Conservation (phyloP, 37 sponge, comb jelly and placozoan genomes). For the Lycopodina hypogea region DNA sequence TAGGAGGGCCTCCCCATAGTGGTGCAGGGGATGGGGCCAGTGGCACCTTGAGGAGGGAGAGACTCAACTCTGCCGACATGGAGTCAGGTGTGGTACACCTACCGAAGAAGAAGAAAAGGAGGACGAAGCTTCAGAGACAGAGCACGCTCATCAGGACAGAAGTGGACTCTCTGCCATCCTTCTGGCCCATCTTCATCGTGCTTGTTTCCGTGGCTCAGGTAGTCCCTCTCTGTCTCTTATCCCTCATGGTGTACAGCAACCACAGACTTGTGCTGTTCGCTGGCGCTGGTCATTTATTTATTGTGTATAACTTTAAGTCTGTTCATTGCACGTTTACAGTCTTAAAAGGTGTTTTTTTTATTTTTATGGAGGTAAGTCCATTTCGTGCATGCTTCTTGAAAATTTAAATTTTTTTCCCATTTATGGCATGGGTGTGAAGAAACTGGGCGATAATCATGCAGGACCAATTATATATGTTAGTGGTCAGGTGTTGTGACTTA, state of each 20-base stretch:
- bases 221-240: no score
- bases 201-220: slow-evolving; percentile 73
- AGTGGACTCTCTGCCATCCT: slow-evolving; percentile 86
- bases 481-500: no score
- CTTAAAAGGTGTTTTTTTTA: no score
- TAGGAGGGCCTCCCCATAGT: background rate
- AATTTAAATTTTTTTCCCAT: no score
- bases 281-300: no score
- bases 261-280: background rate
- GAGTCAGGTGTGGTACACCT: background rate
- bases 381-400: no score
- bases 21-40: background rate
- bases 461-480: no score
- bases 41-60: slow-evolving; percentile 25
- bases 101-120: slow-evolving; percentile 24
- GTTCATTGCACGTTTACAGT: no score
- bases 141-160: slow-evolving; percentile 56
- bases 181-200: slow-evolving; percentile 85
- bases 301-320: no score
- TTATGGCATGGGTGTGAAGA: no score
- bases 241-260: background rate
- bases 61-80: slow-evolving; percentile 17
- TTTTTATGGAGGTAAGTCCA: no score
- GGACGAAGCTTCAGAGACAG: slow-evolving; percentile 73
- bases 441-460: no score